These are phyloP conservation scores for Carlito syrichta DNA, from an alignment of 2,113 vertebrate species.

Conservation along the genomic window DNA sequence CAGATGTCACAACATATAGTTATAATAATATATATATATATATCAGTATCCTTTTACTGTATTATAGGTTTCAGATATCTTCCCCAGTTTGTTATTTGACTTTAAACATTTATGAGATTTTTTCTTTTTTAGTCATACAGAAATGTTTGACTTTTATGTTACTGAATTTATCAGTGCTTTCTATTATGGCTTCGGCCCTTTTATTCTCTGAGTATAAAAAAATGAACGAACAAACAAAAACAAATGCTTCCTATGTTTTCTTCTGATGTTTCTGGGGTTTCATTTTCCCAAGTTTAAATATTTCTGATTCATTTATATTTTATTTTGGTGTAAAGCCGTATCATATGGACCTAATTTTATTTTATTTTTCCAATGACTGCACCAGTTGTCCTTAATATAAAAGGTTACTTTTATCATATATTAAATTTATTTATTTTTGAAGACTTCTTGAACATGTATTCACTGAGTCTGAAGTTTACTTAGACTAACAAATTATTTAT, in stretches of 20 bases:
- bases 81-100: neutral
- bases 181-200: neutral
- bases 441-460: neutral
- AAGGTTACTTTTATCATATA: neutral
- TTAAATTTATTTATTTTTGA: neutral
- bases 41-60: neutral
- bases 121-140: neutral
- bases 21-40: neutral
- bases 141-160: neutral
- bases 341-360: neutral
- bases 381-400: neutral
- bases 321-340: neutral
- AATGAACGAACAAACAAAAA: neutral
- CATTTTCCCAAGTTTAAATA: neutral
- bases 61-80: neutral
- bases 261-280: neutral
- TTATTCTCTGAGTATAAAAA: neutral
- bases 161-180: neutral
- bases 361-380: neutral
- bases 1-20: neutral
- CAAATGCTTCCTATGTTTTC: neutral
- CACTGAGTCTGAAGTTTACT: neutral
- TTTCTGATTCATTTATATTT: neutral
- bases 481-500: neutral
- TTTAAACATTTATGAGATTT: neutral